These are phyloP conservation scores for Catajapyx aquilonaris DNA, from an alignment of 1,140 invertebrate species.

Conservation along the genomic window DNA sequence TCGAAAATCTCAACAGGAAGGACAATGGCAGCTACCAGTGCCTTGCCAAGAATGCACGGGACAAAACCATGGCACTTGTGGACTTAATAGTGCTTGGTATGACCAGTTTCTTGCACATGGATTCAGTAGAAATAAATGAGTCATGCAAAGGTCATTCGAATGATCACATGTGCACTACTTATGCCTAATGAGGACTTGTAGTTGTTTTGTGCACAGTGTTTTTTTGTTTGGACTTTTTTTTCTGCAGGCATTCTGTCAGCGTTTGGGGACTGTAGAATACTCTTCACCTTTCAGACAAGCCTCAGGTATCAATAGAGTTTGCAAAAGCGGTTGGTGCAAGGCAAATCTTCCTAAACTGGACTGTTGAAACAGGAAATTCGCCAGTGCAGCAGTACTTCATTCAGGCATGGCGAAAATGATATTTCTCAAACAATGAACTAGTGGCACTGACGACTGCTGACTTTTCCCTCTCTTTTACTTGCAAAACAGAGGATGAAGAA, in stretches of 20 bases:
- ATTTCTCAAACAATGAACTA: too few relatives aligned
- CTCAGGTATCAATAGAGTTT: constrained; percentile 44
- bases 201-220: constrained; percentile 13
- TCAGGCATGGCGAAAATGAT: too few relatives aligned
- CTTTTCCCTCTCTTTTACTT: too few relatives aligned
- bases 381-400: constrained; percentile 40
- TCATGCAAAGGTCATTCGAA: neutral
- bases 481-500: too few relatives aligned
- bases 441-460: too few relatives aligned
- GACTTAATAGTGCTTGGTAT: constrained; percentile 11
- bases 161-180: neutral
- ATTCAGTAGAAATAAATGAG: neutral
- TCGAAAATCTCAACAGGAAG: constrained; percentile 31
- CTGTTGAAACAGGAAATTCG: constrained; percentile 49
- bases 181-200: neutral
- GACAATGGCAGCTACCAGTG: constrained; percentile 47
- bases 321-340: constrained; percentile 48
- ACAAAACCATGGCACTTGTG: constrained; percentile 6
- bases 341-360: constrained; percentile 64
- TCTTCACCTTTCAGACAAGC: constrained; percentile 37
- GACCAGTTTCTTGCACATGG: too few relatives aligned
- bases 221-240: constrained; percentile 16
- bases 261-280: neutral
- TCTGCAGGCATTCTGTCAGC: constrained; percentile 11
- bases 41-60: too few relatives aligned